Conservation (phyloP, 2,888 invertebrate species). For the Rhamnusium bicolor region DNA sequence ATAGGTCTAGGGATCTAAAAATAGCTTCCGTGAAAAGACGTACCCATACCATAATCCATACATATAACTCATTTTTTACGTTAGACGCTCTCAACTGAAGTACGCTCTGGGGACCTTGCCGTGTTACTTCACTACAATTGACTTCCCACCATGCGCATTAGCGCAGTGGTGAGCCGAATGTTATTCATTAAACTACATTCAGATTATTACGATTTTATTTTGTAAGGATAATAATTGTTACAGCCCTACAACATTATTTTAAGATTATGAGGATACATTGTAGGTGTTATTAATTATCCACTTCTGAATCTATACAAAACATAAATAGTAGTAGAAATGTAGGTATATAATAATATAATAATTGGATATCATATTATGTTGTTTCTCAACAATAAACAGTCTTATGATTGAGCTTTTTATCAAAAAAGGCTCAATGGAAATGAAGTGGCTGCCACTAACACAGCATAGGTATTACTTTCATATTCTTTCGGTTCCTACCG, state of each 20-base stretch:
- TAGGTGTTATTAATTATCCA: too few relatives aligned
- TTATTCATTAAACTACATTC: slow-evolving; percentile 56
- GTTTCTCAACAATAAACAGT: neutral
- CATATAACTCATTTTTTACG: slow-evolving; percentile 40
- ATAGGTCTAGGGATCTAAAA: slow-evolving; percentile 18
- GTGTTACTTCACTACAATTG: slow-evolving; percentile 54
- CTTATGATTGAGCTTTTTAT: neutral
- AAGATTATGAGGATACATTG: too few relatives aligned
- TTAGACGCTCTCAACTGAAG: slow-evolving; percentile 40
- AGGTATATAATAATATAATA: neutral
- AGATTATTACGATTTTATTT: slow-evolving; percentile 26
- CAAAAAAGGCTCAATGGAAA: neutral
- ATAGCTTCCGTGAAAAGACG: neutral
- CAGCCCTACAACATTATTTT: neutral
- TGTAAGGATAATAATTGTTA: slow-evolving; percentile 4
- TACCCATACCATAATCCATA: slow-evolving; percentile 16
- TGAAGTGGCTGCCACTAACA: neutral
- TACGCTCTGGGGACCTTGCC: slow-evolving; percentile 38
- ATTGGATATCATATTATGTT: too few relatives aligned
- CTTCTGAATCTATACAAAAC: too few relatives aligned
- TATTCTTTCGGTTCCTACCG: neutral
- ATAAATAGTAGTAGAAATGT: too few relatives aligned
- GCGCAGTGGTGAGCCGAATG: slow-evolving; percentile 48
- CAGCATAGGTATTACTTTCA: neutral
- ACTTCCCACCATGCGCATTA: slow-evolving; percentile 68